These are phyloP conservation scores for Percopsis transmontana DNA, from an alignment of 2,113 vertebrate species.

Conservation along the genomic window DNA sequence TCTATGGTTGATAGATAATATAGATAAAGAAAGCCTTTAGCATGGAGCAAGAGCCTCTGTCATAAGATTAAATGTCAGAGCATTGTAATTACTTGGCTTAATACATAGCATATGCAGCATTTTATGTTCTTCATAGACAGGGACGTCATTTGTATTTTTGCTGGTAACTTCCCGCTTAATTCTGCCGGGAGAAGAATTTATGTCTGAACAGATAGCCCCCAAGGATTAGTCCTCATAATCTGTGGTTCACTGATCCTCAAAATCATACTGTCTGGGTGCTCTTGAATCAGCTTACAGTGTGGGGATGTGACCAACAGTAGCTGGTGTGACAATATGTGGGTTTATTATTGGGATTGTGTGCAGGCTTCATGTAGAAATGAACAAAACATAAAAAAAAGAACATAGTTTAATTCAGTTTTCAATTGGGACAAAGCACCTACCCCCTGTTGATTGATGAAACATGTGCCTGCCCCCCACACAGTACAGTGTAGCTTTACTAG, in stretches of 20 bases:
- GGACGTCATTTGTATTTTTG: constrained; percentile 63
- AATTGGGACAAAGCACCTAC: constrained; percentile 19
- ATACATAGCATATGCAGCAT: constrained; percentile 55
- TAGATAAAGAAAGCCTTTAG: constrained; percentile 14
- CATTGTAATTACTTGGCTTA: constrained; percentile 25
- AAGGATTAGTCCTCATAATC: constrained; percentile 73
- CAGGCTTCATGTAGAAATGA: constrained; percentile 30
- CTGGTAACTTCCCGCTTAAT: constrained; percentile 59
- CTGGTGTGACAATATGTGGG: constrained; percentile 50
- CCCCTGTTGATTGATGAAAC: constrained; percentile 16
- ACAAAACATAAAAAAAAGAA: constrained; percentile 17
- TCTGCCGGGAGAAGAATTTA: constrained; percentile 67
- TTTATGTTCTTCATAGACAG: constrained; percentile 50
- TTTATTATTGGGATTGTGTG: constrained; percentile 57
- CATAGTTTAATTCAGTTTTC: constrained; percentile 11
- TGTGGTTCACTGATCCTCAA: constrained; percentile 72
- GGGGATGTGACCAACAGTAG: constrained; percentile 39
- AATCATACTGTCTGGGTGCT: constrained; percentile 73
- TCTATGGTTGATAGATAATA: neutral
- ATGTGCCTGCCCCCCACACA: neutral
- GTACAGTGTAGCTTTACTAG: neutral
- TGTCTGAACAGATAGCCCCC: constrained; percentile 62
- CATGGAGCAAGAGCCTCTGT: constrained; percentile 21
- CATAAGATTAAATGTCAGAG: constrained; percentile 39
- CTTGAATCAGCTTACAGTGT: constrained; percentile 68